These are phyloP conservation scores for Aselliscus stoliczkanus DNA, from an alignment of 2,797 vertebrate species.

Conservation along the genomic window DNA sequence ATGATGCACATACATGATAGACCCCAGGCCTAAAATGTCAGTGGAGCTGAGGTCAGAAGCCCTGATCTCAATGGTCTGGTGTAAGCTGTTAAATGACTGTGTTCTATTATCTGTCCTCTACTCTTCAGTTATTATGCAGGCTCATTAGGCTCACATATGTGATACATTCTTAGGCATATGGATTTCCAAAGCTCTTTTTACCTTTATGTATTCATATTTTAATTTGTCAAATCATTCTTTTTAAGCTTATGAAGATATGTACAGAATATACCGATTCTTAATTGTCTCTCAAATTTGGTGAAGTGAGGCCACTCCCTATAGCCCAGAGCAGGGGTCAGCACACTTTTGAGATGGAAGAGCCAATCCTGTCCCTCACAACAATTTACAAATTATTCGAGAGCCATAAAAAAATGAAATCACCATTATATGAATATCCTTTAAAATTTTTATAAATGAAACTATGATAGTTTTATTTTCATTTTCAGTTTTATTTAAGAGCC, in stretches of 20 bases:
- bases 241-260: neutral
- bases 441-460: too few species aligned
- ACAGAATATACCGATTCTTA: neutral
- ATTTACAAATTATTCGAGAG: too few species aligned
- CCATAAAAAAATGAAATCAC: too few species aligned
- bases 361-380: too few species aligned
- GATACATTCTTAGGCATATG: neutral
- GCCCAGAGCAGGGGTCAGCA: too few species aligned
- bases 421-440: too few species aligned
- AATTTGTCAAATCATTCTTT: neutral
- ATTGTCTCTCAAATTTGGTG: neutral
- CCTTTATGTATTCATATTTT: neutral
- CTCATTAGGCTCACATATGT: neutral
- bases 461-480: too few species aligned
- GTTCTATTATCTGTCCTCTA: neutral
- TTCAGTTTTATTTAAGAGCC: too few species aligned
- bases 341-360: too few species aligned
- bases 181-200: neutral
- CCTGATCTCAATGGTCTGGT: neutral
- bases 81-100: neutral
- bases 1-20: fast-evolving
- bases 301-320: neutral
- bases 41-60: neutral
- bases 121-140: neutral
- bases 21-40: neutral